Conservation (phyloP, 2,888 invertebrate species). For the Yponomeuta evonymella region DNA sequence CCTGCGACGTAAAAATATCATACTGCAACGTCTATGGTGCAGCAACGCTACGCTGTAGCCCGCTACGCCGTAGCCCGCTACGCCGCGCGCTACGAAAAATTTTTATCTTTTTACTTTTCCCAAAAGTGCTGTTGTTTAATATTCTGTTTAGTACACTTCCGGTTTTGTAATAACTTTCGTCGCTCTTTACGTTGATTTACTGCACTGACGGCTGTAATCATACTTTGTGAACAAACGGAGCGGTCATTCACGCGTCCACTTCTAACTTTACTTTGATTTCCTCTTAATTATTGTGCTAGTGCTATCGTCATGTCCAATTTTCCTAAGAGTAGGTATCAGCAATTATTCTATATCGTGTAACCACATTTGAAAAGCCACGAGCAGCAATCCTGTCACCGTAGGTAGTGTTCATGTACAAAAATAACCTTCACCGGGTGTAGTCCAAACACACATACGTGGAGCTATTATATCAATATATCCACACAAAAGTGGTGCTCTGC, state of each 20-base stretch:
- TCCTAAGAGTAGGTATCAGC: no score
- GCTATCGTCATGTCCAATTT: no score
- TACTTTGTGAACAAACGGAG: no score
- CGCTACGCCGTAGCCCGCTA: background rate
- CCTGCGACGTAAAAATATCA: no score
- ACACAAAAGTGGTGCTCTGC: background rate
- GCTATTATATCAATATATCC: background rate
- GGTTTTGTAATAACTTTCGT: background rate
- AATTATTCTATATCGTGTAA: no score
- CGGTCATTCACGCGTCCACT: no score
- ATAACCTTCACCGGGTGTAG: background rate
- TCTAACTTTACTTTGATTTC: no score
- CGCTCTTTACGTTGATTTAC: no score
- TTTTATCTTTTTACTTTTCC: background rate
- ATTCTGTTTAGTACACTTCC: slow-evolving; percentile 3
- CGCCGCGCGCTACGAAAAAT: background rate
- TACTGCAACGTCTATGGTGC: background rate
- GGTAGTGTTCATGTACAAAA: background rate
- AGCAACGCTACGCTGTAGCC: background rate
- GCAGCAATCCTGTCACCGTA: background rate
- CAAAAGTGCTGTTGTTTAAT: background rate
- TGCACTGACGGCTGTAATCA: no score
- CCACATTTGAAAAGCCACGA: background rate
- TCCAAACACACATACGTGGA: background rate
- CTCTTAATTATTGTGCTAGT: no score